A percentile compares a stretch with the other conserved stretches of the same genome.
Conservation (phyloP, 2,797 vertebrate genomes). For the Orestias chungarensis region DNA sequence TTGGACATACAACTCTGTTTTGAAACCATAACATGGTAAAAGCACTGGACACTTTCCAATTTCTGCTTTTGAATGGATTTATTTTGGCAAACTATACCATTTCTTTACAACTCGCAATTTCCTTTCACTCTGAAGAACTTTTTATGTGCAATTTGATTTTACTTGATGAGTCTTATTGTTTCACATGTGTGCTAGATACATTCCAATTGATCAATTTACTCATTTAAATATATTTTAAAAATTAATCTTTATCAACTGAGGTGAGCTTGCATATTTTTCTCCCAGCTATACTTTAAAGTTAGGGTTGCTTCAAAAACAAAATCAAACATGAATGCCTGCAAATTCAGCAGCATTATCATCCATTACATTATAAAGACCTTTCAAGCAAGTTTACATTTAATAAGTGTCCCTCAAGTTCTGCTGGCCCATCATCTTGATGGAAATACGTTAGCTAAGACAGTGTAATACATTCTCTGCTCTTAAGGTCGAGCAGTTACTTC, state of each 20-base stretch:
- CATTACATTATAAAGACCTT: slow-evolving; percentile 24
- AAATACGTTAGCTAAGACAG: slow-evolving; percentile 83
- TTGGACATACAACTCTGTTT: neutral
- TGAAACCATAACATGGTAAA: neutral
- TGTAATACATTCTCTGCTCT: slow-evolving; percentile 77
- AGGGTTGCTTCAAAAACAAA: slow-evolving; percentile 1
- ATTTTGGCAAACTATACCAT: neutral
- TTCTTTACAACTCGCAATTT: neutral
- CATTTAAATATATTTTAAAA: neutral
- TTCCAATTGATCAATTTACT: neutral
- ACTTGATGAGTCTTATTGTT: neutral
- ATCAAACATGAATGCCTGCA: slow-evolving; percentile 18
- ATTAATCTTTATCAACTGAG: neutral
- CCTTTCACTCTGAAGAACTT: neutral
- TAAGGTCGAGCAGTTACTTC: slow-evolving; percentile 82
- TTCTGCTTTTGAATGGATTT: neutral
- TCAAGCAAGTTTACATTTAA: slow-evolving; percentile 44
- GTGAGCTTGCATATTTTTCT: neutral
- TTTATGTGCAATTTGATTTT: neutral
- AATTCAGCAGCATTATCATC: slow-evolving; percentile 38
- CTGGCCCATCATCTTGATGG: slow-evolving; percentile 70
- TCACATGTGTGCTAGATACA: neutral
- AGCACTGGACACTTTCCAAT: neutral
- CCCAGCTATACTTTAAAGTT: too few relatives aligned
- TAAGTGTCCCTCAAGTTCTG: slow-evolving; percentile 74